Percentiles rank a stretch among this genome's conserved stretches.
These are phyloP conservation scores for Siniperca obscura DNA, from an alignment of 2,797 vertebrate species.

Conservation along the genomic window DNA sequence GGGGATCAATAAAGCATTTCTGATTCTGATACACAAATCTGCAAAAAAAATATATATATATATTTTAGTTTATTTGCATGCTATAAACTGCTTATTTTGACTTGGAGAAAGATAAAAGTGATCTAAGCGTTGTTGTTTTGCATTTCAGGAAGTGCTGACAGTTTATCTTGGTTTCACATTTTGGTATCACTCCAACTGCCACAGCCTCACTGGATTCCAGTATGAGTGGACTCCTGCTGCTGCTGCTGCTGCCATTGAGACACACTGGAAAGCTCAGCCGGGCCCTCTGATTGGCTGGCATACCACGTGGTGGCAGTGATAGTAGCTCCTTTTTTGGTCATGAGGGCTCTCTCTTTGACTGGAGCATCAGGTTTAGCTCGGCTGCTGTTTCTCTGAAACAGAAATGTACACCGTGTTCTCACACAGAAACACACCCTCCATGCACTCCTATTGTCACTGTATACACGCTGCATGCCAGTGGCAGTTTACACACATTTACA, in stretches of 20 bases:
- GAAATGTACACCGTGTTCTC: slow-evolving; percentile 76
- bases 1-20: no score
- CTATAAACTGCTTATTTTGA: not conserved
- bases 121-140: not conserved
- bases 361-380: slow-evolving; percentile 69
- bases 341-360: slow-evolving; percentile 61
- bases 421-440: slow-evolving; percentile 29
- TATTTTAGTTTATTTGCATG: not conserved
- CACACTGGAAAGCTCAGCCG: slow-evolving; percentile 37
- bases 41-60: no score
- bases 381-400: slow-evolving; percentile 73
- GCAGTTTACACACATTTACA: not conserved
- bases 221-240: slow-evolving; percentile 36
- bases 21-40: no score
- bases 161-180: slow-evolving; percentile 40
- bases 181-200: slow-evolving; percentile 21
- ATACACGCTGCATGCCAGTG: not conserved
- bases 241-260: slow-evolving; percentile 37
- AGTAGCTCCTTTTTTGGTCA: slow-evolving; percentile 79
- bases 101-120: not conserved
- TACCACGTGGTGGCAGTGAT: slow-evolving; percentile 67
- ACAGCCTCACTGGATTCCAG: slow-evolving; percentile 26
- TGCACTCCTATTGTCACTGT: slow-evolving; percentile 42
- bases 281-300: slow-evolving; percentile 46
- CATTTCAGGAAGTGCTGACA: slow-evolving; percentile 26